phyloP scores from a whole-genome alignment of 2,797 vertebrate genomes.

The Otus scops region DNA sequence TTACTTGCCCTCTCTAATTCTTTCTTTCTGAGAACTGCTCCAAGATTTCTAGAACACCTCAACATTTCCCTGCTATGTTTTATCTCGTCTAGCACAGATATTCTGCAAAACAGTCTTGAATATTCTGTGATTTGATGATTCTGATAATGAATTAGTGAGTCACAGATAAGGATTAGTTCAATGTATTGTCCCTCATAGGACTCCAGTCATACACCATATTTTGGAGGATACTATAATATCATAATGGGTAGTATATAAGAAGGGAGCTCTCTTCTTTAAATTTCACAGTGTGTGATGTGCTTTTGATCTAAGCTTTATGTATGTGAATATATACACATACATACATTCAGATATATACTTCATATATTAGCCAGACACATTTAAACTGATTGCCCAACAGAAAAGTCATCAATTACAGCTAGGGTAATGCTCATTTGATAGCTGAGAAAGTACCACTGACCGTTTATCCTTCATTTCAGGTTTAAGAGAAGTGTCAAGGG shows the following conservation, averaged over 20 bases:
- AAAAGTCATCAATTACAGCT: neutral
- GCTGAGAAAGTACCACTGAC: neutral
- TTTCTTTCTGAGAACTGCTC: neutral
- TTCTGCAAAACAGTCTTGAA: neutral
- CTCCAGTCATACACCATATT: neutral
- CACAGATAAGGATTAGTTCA: neutral
- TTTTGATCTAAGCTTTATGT: neutral
- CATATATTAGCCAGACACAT: neutral
- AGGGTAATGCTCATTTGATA: neutral
- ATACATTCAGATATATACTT: neutral
- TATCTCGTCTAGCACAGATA: neutral
- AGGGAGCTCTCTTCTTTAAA: neutral
- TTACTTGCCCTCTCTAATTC: neutral
- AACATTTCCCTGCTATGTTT: neutral
- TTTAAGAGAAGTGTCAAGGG: neutral
- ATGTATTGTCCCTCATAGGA: neutral
- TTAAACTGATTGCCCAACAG: neutral
- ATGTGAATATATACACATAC: neutral
- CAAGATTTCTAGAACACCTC: neutral
- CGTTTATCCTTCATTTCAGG: neutral
- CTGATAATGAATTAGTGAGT: neutral
- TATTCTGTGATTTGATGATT: neutral
- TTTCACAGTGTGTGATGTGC: neutral
- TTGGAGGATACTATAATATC: neutral
- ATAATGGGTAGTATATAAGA: neutral